Percentiles rank a stretch among this genome's conserved stretches.
Conservation (phyloP, 2,888 invertebrate genomes). For the Eupsilia transversa region DNA sequence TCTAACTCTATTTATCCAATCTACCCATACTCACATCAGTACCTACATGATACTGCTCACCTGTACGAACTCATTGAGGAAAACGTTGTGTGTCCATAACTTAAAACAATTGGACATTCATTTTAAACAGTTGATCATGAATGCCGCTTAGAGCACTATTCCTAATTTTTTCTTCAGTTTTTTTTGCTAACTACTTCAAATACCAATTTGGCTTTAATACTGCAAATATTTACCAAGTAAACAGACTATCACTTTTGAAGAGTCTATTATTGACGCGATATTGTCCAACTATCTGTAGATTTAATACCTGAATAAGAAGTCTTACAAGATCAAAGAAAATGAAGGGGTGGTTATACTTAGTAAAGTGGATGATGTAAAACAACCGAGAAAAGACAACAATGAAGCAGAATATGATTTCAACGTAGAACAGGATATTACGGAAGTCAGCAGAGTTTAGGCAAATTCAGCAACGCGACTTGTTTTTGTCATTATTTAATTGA, state of each 20-base stretch:
- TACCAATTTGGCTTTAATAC: conserved; percentile 10
- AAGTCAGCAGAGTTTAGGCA: not conserved
- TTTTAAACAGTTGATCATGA: conserved; percentile 18
- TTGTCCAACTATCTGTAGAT: not conserved
- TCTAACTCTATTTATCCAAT: conserved; percentile 2
- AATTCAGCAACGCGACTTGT: conserved; percentile 5
- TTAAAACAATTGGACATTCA: conserved; percentile 50
- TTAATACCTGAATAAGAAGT: not conserved
- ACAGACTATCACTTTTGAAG: conserved; percentile 13
- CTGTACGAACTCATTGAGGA: conserved; percentile 38
- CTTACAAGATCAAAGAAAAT: conserved; percentile 1
- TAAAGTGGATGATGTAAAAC: not conserved
- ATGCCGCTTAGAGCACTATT: not conserved
- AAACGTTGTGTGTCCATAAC: conserved; percentile 35
- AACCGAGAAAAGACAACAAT: not conserved
- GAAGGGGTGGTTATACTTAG: not conserved
- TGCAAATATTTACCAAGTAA: conserved; percentile 20
- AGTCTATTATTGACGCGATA: not conserved
- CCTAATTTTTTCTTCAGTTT: conserved; percentile 7
- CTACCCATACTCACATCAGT: not conserved
- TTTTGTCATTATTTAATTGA: not conserved
- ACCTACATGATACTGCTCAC: not conserved
- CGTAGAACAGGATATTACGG: not conserved
- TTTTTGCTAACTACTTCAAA: conserved; percentile 1
- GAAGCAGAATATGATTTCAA: not conserved